Percentiles rank a stretch among this genome's conserved stretches.
phyloP scores from a whole-genome alignment of 2,113 vertebrate species.

The Pseudonaja textilis region DNA sequence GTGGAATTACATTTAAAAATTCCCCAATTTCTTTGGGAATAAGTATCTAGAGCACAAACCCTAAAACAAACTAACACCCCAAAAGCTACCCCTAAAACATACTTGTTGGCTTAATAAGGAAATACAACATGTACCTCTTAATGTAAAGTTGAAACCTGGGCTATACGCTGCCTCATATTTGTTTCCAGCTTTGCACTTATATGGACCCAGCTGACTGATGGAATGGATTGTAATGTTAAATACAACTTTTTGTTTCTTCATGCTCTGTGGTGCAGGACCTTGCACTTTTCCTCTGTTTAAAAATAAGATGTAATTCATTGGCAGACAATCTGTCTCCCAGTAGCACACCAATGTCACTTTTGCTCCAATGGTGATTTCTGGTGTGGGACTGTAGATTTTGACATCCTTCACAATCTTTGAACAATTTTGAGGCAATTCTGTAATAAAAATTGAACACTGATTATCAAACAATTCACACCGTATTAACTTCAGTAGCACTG shows the following conservation, averaged over 20 bases:
- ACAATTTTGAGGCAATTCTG: not conserved
- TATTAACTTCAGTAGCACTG: not conserved
- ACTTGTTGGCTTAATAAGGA: not conserved
- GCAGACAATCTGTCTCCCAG: not conserved
- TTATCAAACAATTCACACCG: not conserved
- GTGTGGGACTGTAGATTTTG: not conserved
- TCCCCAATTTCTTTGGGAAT: not conserved
- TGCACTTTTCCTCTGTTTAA: not conserved
- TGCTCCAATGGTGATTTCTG: not conserved
- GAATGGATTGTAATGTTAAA: not conserved
- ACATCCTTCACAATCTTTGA: slow-evolving; percentile 1
- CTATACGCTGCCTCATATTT: not conserved
- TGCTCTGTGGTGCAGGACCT: not conserved
- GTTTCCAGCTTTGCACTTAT: not conserved
- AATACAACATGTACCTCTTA: not conserved
- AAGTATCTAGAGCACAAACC: not conserved
- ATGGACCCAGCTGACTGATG: not conserved
- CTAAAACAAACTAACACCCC: not conserved
- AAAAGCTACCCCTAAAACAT: not conserved
- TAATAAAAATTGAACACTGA: not conserved
- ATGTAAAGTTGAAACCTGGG: not conserved
- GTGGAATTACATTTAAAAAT: not conserved
- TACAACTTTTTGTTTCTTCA: not conserved
- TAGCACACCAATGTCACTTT: slow-evolving; percentile 10
- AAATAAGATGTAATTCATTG: slow-evolving; percentile 39